Conservation (phyloP, 2,797 vertebrate genomes). For the Amblyopsis hoosieri region DNA sequence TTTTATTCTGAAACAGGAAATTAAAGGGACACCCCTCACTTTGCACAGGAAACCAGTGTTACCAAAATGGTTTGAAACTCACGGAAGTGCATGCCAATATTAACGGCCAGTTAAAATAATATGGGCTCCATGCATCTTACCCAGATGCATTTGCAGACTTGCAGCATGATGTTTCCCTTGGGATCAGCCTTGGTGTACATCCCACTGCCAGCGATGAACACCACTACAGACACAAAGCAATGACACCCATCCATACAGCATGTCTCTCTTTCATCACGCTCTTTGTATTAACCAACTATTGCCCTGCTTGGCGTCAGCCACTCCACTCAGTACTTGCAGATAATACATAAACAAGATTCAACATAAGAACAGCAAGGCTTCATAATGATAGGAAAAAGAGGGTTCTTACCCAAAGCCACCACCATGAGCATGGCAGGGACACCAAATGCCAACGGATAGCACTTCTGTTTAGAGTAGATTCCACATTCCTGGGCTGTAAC, state of each 20-base stretch:
- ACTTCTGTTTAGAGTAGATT: slow-evolving; percentile 78
- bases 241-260: neutral
- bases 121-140: slow-evolving; percentile 69
- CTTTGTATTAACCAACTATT: too few relatives aligned
- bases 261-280: too few relatives aligned
- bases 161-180: slow-evolving; percentile 87
- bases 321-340: too few relatives aligned
- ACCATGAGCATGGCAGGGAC: slow-evolving; percentile 93
- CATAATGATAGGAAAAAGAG: neutral
- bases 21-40: too few relatives aligned
- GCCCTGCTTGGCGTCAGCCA: too few relatives aligned
- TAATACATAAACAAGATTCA: neutral
- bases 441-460: slow-evolving; percentile 94
- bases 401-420: slow-evolving; percentile 82
- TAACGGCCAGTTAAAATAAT: too few relatives aligned
- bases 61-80: too few relatives aligned
- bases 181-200: slow-evolving; percentile 89
- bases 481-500: slow-evolving; percentile 86
- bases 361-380: neutral
- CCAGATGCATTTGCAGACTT: slow-evolving; percentile 84
- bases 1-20: too few relatives aligned
- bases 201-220: slow-evolving; percentile 84
- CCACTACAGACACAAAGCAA: slow-evolving; percentile 74
- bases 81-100: too few relatives aligned
- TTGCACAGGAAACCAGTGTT: too few relatives aligned